A percentile compares a stretch with the other conserved stretches of the same genome.
These are phyloP conservation scores for Orthonyx spaldingii DNA, from an alignment of 2,113 vertebrate species.

Conservation along the genomic window DNA sequence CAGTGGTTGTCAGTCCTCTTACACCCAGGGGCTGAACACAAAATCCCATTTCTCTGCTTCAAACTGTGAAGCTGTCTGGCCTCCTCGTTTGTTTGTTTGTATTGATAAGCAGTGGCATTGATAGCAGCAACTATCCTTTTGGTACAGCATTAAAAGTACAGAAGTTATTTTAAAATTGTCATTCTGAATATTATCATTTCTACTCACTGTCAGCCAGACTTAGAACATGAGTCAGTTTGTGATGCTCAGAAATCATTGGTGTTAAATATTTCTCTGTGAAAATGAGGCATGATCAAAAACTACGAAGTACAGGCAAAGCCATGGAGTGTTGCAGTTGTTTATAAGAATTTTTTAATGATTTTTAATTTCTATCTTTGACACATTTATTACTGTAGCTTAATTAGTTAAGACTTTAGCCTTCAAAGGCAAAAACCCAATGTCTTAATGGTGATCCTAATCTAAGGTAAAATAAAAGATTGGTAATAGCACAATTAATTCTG, in stretches of 20 bases:
- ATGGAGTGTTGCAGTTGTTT: background rate
- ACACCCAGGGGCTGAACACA: background rate
- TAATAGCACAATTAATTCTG: background rate
- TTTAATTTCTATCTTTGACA: background rate
- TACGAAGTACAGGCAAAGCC: background rate
- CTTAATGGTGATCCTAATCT: background rate
- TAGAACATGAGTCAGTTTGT: background rate
- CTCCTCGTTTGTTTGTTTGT: background rate
- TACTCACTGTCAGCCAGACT: background rate
- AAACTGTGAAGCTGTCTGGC: background rate
- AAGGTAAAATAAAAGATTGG: background rate
- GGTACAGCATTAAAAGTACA: background rate
- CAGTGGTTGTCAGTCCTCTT: background rate
- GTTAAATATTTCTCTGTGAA: background rate
- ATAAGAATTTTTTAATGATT: background rate
- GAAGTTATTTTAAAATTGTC: background rate
- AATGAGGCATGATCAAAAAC: background rate
- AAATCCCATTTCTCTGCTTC: background rate
- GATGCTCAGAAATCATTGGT: background rate
- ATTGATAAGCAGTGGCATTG: background rate
- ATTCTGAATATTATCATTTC: accelerated
- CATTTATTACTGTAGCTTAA: background rate
- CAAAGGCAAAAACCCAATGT: background rate
- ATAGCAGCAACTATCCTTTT: background rate
- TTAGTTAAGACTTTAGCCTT: background rate